Base-by-base conservation (phyloP, 53 echinoderm and acorn worm genomes). In the Zoroaster sp. region DNA sequence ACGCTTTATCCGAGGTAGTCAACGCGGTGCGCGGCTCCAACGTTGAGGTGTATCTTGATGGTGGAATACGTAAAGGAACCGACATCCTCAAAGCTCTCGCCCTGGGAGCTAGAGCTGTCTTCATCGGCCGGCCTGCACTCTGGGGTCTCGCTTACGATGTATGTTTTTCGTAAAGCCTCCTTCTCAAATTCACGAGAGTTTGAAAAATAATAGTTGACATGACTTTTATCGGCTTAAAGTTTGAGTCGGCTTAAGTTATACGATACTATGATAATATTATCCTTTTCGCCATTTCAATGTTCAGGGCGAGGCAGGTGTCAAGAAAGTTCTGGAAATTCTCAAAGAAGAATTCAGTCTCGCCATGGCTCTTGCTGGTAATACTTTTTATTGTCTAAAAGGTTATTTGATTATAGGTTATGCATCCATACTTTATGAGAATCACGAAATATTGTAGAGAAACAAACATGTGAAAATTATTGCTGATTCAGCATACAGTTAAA, bases 1-100 rank as follows among this genome's bases (percentile, higher is more conserved):
- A 54, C 21, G 54, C 21, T 20, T 54, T 54, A 21, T 54, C 21
- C 1, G 54, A 54, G 21, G 54, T 54, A 21, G 54, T 1, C 18
- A 54, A 21, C 18, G 54, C 54, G 7, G 54, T 54, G 54, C 18
- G 54, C 4, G 54, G 21, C 1, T 54, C 54, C 4, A 4, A 8
- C 1, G 54, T 54, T 4, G 54, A 54, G 8, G 20, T 54, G 18
- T 54, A 54, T 54, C 54, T 54, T 54, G 54, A 83, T 14, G 70
- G 83, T 43, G 83, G 83, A 33, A 44, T 83, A 43, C 83, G 83
- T 69, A 69, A n/a, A 35, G 83, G 69, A 39, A 83, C 83, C 14
- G 83, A 83, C 35, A 69, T 83, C 1, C 31, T 83, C 44, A 83
- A 68, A 43, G 83, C 83, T 2, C 1, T 83, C 21, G 69, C 69